phyloP scores from a whole-genome alignment of 1,140 invertebrate genomes.

The Drosophila dunni region DNA sequence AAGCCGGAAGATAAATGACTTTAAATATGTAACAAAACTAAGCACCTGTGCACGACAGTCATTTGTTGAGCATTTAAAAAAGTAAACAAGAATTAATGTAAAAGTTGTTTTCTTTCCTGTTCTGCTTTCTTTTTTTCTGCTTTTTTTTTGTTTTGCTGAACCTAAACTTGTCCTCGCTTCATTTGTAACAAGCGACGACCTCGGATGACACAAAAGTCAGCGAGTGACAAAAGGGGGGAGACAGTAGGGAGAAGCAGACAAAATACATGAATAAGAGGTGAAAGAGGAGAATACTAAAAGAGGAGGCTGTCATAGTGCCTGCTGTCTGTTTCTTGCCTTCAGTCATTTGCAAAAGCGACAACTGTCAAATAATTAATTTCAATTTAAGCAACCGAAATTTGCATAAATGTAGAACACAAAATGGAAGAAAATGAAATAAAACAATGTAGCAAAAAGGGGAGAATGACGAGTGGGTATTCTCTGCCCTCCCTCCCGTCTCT shows the following conservation, averaged over 20 bases:
- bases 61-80: conserved; percentile 70
- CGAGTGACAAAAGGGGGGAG: conserved; percentile 1
- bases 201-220: conserved; percentile 43
- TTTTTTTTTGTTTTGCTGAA: neutral
- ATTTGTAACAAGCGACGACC: conserved; percentile 66
- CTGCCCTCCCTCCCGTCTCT: neutral
- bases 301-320: conserved; percentile 1
- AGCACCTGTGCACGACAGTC: conserved; percentile 14
- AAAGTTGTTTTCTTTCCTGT: conserved; percentile 17
- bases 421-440: conserved; percentile 21
- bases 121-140: neutral
- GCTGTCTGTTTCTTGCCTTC: conserved; percentile 17
- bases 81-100: conserved; percentile 65
- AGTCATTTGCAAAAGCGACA: conserved; percentile 67
- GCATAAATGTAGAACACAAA: conserved; percentile 63
- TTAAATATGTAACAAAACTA: conserved; percentile 18
- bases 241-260: conserved; percentile 16
- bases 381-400: conserved; percentile 81
- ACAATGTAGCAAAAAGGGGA: conserved; percentile 24
- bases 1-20: conserved; percentile 35
- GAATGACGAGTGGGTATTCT: neutral
- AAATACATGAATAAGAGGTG: conserved; percentile 1
- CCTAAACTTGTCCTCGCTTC: conserved; percentile 42
- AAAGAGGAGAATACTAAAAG: neutral
- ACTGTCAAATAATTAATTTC: conserved; percentile 83